A percentile compares a stretch with the other conserved stretches of the same genome.
phyloP scores from a whole-genome alignment of 2,113 vertebrate genomes.

The Macrotus californicus region DNA sequence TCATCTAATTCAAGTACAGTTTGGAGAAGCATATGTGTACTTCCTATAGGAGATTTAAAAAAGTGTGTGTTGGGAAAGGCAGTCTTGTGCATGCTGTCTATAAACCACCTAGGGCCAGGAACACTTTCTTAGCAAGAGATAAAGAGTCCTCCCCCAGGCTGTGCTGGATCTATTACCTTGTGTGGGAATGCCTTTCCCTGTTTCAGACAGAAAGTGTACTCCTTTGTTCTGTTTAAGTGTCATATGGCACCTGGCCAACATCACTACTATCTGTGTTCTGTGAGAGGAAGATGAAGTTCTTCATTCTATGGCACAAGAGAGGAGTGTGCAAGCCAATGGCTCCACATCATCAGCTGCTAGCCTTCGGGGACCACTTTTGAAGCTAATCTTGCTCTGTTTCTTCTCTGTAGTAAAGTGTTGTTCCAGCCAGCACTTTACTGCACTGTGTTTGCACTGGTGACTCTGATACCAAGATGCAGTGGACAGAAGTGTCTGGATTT shows the following conservation, averaged over 20 bases:
- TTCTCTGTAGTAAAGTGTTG: not conserved
- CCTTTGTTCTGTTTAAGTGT: not conserved
- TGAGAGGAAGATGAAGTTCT: not conserved
- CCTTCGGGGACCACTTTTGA: not conserved
- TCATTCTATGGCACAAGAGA: not conserved
- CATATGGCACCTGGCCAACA: not conserved
- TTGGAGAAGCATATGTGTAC: not conserved
- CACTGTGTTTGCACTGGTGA: not conserved
- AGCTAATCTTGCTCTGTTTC: not conserved
- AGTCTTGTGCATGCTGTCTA: not conserved
- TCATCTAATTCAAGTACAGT: not conserved
- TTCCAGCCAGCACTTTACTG: not conserved
- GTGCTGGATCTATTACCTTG: not conserved
- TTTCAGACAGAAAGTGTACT: not conserved
- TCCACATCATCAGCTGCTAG: not conserved
- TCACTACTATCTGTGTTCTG: not conserved
- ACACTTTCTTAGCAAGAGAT: not conserved
- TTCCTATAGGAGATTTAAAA: not conserved
- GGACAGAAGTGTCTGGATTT: not conserved
- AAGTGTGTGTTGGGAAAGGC: not conserved
- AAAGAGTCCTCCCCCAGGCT: not conserved
- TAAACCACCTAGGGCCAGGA: not conserved
- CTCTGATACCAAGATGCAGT: not conserved
- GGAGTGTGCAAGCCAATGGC: not conserved
- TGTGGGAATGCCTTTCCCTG: not conserved